Evolutionary conservation across 2,888 invertebrate species (phyloP), one percentile per base, ranked within the genome.

Genomic region (Lasioglossum calceatum): DNA sequence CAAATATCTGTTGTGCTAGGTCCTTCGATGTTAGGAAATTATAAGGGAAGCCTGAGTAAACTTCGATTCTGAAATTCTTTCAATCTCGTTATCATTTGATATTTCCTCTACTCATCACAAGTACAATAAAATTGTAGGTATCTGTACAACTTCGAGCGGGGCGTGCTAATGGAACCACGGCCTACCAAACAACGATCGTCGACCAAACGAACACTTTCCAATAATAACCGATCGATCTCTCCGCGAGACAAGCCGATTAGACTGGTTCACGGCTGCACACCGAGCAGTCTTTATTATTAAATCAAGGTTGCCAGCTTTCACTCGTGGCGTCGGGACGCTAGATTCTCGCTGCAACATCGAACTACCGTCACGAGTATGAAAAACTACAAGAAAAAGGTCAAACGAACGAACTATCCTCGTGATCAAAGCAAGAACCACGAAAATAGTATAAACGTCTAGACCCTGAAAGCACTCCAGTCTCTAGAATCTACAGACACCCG

Each of bases 271-370:
- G 39, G 16, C 67, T 67, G 36, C 36, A 36, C 36, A 67, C 16
- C 67, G 32, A 67, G 19, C 67, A 19, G 27, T 61, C 61, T 61
- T 27, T 61, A 61, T 61, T 61, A 27, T 27, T 61, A 61, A 36
- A 94, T 94, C 93, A 94, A 94, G 94, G 94, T 93, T 93, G 93
- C 91, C 91, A 90, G 93, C 93, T 93, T 94, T 93, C 94, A 93
- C 93, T 92, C 87, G 79, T 75, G 84, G 27, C 36, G 81, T 89
- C 89, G 82, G 72, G 88, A 85, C 84, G 83, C 79, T 74, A 85
- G 88, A 90, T 86, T 88, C 61, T 76, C 80, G 47, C 10, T 19
- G 75, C 80, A 50, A 7, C 50, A 7, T 50, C 50, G 71, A 61
- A 61, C 27, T 61, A 61, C n/a, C 14, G 4, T 61, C 14, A 23